Evolutionary conservation across 2,797 vertebrate species (phyloP).

Genomic region (Eulemur albifrons): DNA sequence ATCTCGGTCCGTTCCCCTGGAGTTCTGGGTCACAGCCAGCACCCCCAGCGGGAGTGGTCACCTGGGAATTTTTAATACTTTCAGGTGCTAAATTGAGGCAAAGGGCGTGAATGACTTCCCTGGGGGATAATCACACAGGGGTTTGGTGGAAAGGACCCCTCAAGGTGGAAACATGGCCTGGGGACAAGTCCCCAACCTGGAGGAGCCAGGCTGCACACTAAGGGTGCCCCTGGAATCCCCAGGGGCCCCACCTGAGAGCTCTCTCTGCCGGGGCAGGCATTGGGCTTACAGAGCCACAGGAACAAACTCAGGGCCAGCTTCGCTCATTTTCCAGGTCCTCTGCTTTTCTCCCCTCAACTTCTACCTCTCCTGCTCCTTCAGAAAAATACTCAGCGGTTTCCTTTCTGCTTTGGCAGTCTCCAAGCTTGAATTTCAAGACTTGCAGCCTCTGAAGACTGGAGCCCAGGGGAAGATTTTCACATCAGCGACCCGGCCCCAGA

Average conservation of each 20-base stretch:
- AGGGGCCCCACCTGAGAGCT: background rate
- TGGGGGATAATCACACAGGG: background rate
- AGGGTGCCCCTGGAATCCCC: background rate
- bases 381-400: background rate
- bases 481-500: background rate
- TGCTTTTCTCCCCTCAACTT: background rate
- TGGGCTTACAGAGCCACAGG: background rate
- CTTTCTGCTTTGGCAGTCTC: constrained; percentile 69
- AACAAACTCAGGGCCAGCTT: background rate
- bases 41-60: background rate
- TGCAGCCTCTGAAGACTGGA: background rate
- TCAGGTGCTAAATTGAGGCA: background rate
- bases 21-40: background rate
- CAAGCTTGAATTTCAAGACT: constrained; percentile 46
- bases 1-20: background rate
- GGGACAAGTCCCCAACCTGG: background rate
- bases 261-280: background rate
- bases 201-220: background rate
- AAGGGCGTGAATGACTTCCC: background rate
- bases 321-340: background rate
- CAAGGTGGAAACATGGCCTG: background rate
- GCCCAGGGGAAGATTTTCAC: background rate
- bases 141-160: background rate
- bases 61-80: background rate
- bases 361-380: background rate